These are phyloP conservation scores for Apoderus coryli DNA, from an alignment of 2,888 invertebrate genomes.

Conservation along the genomic window DNA sequence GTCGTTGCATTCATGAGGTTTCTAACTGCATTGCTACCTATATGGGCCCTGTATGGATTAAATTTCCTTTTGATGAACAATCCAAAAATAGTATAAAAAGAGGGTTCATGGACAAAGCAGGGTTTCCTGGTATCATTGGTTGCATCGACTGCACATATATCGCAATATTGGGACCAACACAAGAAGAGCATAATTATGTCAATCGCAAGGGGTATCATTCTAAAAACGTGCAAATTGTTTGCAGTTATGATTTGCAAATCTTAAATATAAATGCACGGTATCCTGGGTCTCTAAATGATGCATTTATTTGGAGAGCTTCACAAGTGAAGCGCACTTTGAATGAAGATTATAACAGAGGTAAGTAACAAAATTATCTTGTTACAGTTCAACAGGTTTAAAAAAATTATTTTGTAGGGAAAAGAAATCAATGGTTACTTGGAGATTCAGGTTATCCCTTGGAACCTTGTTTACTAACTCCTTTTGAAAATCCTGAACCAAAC, in stretches of 20 bases:
- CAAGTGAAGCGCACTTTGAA: not conserved
- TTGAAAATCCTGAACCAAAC: slow-evolving; percentile 6
- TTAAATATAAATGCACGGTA: slow-evolving; percentile 3
- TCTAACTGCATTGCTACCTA: not conserved
- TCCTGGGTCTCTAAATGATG: slow-evolving; percentile 1
- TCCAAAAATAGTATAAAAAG: slow-evolving; percentile 1
- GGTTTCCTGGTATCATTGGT: slow-evolving; percentile 3
- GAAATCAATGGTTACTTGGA: too few relatives aligned
- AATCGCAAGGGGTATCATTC: slow-evolving; percentile 2
- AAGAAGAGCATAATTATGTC: slow-evolving; percentile 3
- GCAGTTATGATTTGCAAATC: slow-evolving; percentile 3
- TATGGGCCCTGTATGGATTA: slow-evolving; percentile 4
- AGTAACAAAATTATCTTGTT: too few relatives aligned
- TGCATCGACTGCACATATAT: slow-evolving; percentile 4
- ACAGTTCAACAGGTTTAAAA: too few relatives aligned
- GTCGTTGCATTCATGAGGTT: slow-evolving; percentile 3
- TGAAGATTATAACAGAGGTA: slow-evolving; percentile 1
- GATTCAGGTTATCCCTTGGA: too few relatives aligned
- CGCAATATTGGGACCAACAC: not conserved
- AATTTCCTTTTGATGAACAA: not conserved
- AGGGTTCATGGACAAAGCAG: slow-evolving; percentile 3
- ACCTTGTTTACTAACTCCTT: slow-evolving; percentile 11
- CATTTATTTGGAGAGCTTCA: slow-evolving; percentile 3
- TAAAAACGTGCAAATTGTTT: too few relatives aligned
- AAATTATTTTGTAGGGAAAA: too few relatives aligned